A percentile compares a stretch with the other conserved stretches of the same genome.
Conservation (phyloP, 1,140 invertebrate genomes). For the Zelostemma sp. region DNA sequence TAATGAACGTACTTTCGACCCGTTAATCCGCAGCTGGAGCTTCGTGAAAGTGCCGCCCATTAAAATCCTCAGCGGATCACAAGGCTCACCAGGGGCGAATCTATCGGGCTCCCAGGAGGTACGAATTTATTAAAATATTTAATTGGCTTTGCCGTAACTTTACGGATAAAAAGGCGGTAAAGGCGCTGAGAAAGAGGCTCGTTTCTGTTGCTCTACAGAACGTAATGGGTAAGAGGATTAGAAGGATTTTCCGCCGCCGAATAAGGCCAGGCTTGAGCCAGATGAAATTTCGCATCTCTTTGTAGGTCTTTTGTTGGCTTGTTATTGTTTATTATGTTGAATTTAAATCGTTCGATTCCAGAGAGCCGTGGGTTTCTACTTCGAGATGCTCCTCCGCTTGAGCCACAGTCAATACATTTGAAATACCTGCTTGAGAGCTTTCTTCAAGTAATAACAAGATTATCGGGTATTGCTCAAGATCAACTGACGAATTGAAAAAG, state of each 20-base stretch:
- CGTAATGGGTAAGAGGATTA: background rate
- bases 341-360: too few relatives aligned
- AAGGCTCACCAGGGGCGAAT: background rate
- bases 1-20: constrained; percentile 7
- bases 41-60: background rate
- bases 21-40: background rate
- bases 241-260: background rate
- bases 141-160: constrained; percentile 3
- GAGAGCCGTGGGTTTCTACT: too few relatives aligned
- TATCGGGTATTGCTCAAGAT: too few relatives aligned
- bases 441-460: too few relatives aligned
- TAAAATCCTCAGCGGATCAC: background rate
- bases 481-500: too few relatives aligned
- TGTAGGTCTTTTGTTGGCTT: background rate
- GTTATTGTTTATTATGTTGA: background rate
- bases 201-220: background rate
- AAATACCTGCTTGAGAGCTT: too few relatives aligned
- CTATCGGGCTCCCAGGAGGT: background rate
- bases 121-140: constrained; percentile 7
- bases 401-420: too few relatives aligned
- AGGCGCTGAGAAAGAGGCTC: too few relatives aligned
- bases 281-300: background rate
- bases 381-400: too few relatives aligned
- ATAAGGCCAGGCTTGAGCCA: background rate
- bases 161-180: background rate